Evolutionary conservation across 2,797 vertebrate species (phyloP).

Genomic region (Amniataba percoides): DNA sequence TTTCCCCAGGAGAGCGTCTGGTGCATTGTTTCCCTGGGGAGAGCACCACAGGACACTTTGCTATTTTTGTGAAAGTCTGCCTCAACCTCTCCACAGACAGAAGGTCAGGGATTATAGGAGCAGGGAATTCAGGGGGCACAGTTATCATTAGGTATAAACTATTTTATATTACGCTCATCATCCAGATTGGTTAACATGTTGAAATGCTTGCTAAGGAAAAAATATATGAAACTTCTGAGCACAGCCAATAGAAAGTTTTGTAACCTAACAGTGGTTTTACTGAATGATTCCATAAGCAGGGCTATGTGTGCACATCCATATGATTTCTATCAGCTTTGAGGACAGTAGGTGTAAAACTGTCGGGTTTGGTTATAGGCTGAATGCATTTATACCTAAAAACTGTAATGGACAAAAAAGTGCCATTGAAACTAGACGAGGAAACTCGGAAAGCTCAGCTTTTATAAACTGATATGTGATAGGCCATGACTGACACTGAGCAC

Average conservation of each 20-base stretch:
- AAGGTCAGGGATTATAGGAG: constrained; percentile 14
- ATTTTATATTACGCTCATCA: not conserved
- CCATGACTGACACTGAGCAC: constrained; percentile 2
- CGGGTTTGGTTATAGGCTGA: not conserved
- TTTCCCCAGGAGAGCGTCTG: constrained; percentile 4
- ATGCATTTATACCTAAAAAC: not conserved
- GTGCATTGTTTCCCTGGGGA: constrained; percentile 18
- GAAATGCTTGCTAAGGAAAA: not conserved
- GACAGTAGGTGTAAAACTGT: not conserved
- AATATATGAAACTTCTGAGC: not conserved
- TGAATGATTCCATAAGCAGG: not conserved
- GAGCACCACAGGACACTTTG: constrained; percentile 19
- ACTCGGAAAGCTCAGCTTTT: not conserved
- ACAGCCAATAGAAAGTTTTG: not conserved
- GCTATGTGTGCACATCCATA: not conserved
- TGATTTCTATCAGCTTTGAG: not conserved
- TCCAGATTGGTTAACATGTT: not conserved
- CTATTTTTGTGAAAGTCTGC: constrained; percentile 32
- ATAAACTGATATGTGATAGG: not conserved
- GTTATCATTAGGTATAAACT: not conserved
- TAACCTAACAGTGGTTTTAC: not conserved
- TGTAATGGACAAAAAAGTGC: not conserved
- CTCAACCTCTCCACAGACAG: constrained; percentile 16
- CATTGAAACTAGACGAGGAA: not conserved
- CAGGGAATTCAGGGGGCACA: not conserved